A percentile compares a stretch with the other conserved stretches of the same genome.
phyloP scores from a whole-genome alignment of 2,888 invertebrate species.

The Toxonevra muliebris region DNA sequence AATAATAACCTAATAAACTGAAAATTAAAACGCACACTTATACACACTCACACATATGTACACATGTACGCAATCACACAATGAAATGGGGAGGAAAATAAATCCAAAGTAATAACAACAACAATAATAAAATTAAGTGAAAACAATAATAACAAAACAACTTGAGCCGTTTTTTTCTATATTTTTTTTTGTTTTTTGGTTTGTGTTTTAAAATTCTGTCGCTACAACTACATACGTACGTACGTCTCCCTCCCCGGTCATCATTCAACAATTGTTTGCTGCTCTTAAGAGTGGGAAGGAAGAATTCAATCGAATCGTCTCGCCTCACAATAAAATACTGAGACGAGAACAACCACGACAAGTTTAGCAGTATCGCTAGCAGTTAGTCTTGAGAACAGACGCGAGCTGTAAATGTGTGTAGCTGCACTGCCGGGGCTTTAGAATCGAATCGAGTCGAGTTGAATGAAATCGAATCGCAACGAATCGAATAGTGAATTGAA shows the following conservation, averaged over 20 bases:
- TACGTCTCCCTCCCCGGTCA: constrained; percentile 6
- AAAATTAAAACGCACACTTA: background rate
- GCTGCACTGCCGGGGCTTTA: background rate
- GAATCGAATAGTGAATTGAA: too few species aligned
- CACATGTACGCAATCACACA: background rate
- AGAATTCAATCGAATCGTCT: too few species aligned
- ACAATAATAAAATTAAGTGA: background rate
- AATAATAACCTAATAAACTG: constrained; percentile 7
- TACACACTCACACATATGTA: constrained; percentile 10
- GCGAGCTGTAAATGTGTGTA: constrained; percentile 32
- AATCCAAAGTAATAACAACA: background rate
- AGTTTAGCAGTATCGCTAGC: background rate
- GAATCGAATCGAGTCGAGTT: too few species aligned
- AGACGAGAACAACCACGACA: too few species aligned
- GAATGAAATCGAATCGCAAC: too few species aligned
- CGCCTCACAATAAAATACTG: too few species aligned
- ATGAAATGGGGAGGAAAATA: constrained; percentile 3
- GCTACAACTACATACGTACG: constrained; percentile 5
- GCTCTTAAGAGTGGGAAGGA: constrained; percentile 1
- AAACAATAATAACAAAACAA: background rate
- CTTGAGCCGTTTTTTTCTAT: background rate
- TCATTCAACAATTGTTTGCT: constrained; percentile 6
- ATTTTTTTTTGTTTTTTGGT: background rate
- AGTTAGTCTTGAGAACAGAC: constrained; percentile 35
- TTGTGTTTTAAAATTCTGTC: constrained; percentile 7